These are phyloP conservation scores for Lepus europaeus DNA, from an alignment of 2,113 vertebrate genomes.

Conservation along the genomic window DNA sequence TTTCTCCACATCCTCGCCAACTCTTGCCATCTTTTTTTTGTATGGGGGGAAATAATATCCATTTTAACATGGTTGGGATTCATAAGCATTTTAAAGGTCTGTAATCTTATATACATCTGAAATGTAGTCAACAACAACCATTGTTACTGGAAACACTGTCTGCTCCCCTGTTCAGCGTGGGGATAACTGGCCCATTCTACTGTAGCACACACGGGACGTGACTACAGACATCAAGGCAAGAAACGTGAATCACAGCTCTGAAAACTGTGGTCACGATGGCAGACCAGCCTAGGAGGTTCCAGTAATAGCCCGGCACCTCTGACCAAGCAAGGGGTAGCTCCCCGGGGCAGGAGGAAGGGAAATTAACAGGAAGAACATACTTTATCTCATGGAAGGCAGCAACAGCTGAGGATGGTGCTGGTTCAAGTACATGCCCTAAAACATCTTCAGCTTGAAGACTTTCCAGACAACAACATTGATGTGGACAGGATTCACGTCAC, in stretches of 20 bases:
- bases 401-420: neutral
- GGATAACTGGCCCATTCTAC: neutral
- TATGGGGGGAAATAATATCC: neutral
- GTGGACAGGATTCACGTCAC: neutral
- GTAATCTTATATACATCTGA: neutral
- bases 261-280: neutral
- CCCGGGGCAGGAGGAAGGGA: neutral
- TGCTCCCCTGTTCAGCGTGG: neutral
- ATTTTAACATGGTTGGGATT: neutral
- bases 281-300: neutral
- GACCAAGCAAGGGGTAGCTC: neutral
- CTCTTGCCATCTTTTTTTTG: slow-evolving; percentile 3
- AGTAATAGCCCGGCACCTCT: neutral
- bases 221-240: neutral
- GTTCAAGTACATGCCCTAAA: neutral
- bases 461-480: neutral
- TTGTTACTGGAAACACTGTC: neutral
- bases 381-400: neutral
- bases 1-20: neutral
- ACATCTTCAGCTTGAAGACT: neutral
- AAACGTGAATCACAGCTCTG: neutral
- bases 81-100: neutral
- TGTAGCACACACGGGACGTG: neutral
- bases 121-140: neutral
- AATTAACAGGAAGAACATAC: neutral